Evolutionary conservation across 2,113 vertebrate genomes (phyloP).

Genomic region (Thomomys bottae): DNA sequence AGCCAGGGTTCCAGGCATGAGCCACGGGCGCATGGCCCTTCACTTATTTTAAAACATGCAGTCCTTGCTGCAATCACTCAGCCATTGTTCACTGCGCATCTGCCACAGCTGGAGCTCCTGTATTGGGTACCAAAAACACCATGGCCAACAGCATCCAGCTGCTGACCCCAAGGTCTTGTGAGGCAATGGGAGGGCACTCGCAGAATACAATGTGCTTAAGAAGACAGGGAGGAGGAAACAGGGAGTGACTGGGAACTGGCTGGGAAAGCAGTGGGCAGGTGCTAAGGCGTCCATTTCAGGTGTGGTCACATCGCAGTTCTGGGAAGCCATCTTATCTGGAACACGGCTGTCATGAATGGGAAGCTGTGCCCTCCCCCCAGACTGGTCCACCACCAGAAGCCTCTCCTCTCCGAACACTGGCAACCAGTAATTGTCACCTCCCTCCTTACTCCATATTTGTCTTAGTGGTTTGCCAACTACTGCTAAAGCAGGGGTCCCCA

Average conservation of each 20-base stretch:
- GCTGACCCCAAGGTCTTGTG: background rate
- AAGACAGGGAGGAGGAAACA: background rate
- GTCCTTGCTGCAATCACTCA: background rate
- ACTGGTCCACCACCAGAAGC: background rate
- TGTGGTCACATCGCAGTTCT: background rate
- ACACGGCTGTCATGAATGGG: background rate
- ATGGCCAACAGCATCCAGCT: background rate
- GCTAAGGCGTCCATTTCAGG: background rate
- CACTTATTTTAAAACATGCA: background rate
- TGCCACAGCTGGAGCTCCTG: background rate
- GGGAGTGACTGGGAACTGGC: background rate
- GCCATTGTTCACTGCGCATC: background rate
- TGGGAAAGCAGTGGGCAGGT: background rate
- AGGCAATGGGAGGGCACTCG: background rate
- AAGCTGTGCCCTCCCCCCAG: background rate
- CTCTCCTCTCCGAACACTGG: background rate
- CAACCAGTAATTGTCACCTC: background rate
- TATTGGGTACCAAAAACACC: background rate
- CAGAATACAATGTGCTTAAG: background rate
- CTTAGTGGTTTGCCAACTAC: conserved; percentile 52
- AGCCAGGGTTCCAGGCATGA: too few relatives aligned
- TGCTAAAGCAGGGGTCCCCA: background rate
- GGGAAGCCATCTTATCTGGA: background rate
- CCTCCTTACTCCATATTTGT: background rate
- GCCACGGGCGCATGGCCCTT: background rate